A percentile compares a stretch with the other conserved stretches of the same genome.
Evolutionary conservation across 2,888 invertebrate genomes (phyloP).

Genomic region (Rhingia campestris): DNA sequence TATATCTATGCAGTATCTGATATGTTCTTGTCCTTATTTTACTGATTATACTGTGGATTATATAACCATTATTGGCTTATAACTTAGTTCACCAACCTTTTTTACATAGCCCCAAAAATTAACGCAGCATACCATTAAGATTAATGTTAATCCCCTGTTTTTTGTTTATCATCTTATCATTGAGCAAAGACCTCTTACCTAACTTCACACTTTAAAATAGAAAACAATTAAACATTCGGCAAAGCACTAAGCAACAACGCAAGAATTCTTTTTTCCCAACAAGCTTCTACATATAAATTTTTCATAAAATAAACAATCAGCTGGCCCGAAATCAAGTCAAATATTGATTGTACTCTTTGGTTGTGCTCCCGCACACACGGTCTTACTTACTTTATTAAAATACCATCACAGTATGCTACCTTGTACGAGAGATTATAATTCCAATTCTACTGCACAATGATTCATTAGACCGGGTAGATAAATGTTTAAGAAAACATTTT

Average conservation of each 20-base stretch:
- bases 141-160: too few species aligned
- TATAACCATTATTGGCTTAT: too few species aligned
- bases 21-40: too few species aligned
- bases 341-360: constrained; percentile 39
- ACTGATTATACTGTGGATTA: too few species aligned
- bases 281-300: background rate
- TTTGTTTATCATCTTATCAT: too few species aligned
- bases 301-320: constrained; percentile 19
- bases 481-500: constrained; percentile 28
- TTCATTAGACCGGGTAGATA: constrained; percentile 1
- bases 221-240: too few species aligned
- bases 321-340: constrained; percentile 39
- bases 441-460: background rate
- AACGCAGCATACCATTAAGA: too few species aligned
- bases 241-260: background rate
- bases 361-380: background rate
- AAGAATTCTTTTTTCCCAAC: background rate
- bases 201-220: too few species aligned
- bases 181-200: background rate
- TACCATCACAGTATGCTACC: background rate
- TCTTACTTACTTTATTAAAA: constrained; percentile 3
- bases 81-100: too few species aligned
- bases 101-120: too few species aligned
- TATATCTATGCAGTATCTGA: too few species aligned
- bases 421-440: constrained; percentile 9